Evolutionary conservation across 2,113 vertebrate species (phyloP).

Genomic region (Sceloporus tristichus): DNA sequence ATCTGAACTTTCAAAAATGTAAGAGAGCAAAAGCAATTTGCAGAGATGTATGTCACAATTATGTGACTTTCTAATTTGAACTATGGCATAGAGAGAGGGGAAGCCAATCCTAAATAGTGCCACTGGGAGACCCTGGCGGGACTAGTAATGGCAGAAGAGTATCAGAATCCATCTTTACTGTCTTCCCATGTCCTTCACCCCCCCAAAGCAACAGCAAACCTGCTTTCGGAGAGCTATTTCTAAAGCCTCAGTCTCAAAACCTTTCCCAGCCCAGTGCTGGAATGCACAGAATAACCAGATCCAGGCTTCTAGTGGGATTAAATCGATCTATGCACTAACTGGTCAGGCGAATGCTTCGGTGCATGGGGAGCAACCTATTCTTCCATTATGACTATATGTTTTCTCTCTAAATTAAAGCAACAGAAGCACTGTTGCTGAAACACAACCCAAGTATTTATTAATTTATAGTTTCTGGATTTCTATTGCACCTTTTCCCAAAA

Average conservation of each 20-base stretch:
- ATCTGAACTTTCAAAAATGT: neutral
- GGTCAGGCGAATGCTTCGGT: neutral
- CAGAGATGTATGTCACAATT: neutral
- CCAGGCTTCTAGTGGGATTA: neutral
- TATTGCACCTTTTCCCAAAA: neutral
- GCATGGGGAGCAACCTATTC: conserved; percentile 41
- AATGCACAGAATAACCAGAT: neutral
- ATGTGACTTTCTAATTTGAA: neutral
- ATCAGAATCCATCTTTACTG: too few species aligned
- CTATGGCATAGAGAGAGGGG: neutral
- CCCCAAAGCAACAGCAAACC: neutral
- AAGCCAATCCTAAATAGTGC: neutral
- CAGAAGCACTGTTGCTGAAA: conserved; percentile 24
- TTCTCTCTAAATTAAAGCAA: conserved; percentile 38
- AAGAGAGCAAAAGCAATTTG: neutral
- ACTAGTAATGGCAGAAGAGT: neutral
- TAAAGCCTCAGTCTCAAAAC: neutral
- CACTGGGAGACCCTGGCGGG: neutral
- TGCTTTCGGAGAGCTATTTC: neutral
- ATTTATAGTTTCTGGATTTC: neutral
- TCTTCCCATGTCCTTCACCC: too few species aligned
- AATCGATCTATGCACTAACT: neutral
- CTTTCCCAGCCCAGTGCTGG: neutral
- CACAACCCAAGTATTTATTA: neutral
- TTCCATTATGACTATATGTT: conserved; percentile 37